phyloP scores from a whole-genome alignment of 2,888 invertebrate species.

The Malthinus seriepunctatus region DNA sequence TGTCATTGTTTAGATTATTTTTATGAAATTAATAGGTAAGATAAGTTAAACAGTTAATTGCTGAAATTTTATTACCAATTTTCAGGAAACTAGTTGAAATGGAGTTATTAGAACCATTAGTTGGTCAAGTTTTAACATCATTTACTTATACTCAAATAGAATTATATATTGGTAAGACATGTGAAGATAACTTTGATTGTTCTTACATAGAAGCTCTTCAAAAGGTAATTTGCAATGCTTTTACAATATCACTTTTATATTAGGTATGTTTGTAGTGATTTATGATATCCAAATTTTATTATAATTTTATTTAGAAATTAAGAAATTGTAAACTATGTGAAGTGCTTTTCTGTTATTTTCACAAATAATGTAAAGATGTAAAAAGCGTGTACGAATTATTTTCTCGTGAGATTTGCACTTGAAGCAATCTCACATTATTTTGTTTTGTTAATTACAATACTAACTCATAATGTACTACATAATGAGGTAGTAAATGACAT shows the following conservation, averaged over 20 bases:
- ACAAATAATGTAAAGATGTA: too few species aligned
- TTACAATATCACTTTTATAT: neutral
- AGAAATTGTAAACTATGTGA: too few species aligned
- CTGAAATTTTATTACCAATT: neutral
- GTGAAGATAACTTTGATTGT: slow-evolving; percentile 84
- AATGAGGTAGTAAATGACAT: too few species aligned
- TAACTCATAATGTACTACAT: too few species aligned
- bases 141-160: slow-evolving; percentile 84
- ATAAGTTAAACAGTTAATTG: slow-evolving; percentile 42
- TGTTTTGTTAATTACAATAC: too few species aligned
- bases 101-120: slow-evolving; percentile 78
- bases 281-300: too few species aligned
- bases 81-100: slow-evolving; percentile 69
- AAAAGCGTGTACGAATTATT: too few species aligned
- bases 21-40: slow-evolving; percentile 76
- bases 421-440: too few species aligned
- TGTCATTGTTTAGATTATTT: slow-evolving; percentile 71
- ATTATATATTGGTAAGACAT: slow-evolving; percentile 80
- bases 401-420: too few species aligned
- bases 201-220: slow-evolving; percentile 78
- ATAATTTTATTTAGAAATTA: too few species aligned
- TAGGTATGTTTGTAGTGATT: slow-evolving; percentile 70
- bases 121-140: slow-evolving; percentile 82
- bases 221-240: slow-evolving; percentile 58
- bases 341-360: too few species aligned